Conservation (phyloP, 2,113 vertebrate species). For the Thalassoma bifasciatum region DNA sequence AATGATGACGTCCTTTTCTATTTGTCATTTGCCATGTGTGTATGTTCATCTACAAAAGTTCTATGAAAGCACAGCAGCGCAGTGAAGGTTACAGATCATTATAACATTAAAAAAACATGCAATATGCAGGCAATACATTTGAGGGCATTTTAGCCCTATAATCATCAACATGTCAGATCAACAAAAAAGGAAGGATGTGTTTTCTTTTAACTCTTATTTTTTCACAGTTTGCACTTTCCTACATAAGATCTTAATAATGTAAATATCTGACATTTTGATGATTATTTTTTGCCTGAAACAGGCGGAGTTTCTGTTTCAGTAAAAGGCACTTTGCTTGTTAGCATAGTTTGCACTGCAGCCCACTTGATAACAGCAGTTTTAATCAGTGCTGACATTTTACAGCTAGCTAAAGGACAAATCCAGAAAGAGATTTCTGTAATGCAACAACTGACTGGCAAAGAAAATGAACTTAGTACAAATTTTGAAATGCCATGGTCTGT, state of each 20-base stretch:
- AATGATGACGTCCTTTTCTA: no score
- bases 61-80: no score
- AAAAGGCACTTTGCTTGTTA: constrained; percentile 4
- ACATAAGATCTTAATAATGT: not conserved
- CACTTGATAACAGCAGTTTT: not conserved
- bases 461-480: constrained; percentile 28
- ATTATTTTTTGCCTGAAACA: not conserved
- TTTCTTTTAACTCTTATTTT: not conserved
- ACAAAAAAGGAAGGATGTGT: no score
- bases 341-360: not conserved
- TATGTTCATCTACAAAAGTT: no score
- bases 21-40: no score
- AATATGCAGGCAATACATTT: no score
- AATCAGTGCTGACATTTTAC: constrained; percentile 33
- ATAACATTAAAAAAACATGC: no score
- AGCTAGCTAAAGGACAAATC: constrained; percentile 37
- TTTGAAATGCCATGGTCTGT: constrained; percentile 36
- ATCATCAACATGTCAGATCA: no score
- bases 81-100: no score
- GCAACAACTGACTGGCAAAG: constrained; percentile 9
- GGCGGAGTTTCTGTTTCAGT: not conserved
- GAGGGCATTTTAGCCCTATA: no score
- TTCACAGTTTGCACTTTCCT: no score
- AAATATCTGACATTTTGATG: constrained; percentile 24
- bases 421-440: constrained; percentile 9